phyloP scores from a whole-genome alignment of 2,888 invertebrate species.

The Eupelmus urozonus region DNA sequence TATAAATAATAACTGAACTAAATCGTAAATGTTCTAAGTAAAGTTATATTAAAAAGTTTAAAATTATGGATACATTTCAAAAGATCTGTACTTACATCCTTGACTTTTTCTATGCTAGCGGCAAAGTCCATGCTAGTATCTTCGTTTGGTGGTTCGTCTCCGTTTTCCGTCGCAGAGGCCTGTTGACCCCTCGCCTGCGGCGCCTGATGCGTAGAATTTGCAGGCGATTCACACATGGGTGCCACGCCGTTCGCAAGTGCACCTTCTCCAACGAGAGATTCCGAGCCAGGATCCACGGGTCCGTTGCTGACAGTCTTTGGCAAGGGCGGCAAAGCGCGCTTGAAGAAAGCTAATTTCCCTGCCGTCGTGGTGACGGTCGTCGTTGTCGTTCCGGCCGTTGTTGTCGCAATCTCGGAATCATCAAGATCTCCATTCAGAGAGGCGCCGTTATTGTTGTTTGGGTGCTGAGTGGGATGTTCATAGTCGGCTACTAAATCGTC shows the following conservation, averaged over 20 bases:
- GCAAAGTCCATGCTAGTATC: slow-evolving; percentile 88
- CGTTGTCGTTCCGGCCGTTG: slow-evolving; percentile 66
- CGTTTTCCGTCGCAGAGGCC: slow-evolving; percentile 20
- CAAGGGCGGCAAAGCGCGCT: slow-evolving; percentile 84
- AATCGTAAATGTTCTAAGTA: too few species aligned
- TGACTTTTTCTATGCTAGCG: slow-evolving; percentile 94
- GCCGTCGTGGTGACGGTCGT: slow-evolving; percentile 73
- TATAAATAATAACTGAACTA: too few species aligned
- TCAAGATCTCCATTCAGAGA: slow-evolving; percentile 60
- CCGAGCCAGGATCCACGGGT: slow-evolving; percentile 69
- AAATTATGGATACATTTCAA: too few species aligned
- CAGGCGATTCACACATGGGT: slow-evolving; percentile 72
- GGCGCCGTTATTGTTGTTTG: slow-evolving; percentile 70
- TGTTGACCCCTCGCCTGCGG: slow-evolving; percentile 65
- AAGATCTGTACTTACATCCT: slow-evolving; percentile 92
- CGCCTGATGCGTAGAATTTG: slow-evolving; percentile 62
- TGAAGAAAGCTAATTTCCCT: slow-evolving; percentile 80
- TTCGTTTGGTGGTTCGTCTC: slow-evolving; percentile 69
- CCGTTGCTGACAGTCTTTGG: slow-evolving; percentile 78
- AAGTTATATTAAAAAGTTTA: not conserved
- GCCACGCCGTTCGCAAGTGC: slow-evolving; percentile 75
- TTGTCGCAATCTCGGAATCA: slow-evolving; percentile 56
- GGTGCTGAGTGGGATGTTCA: slow-evolving; percentile 64
- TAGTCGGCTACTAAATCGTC: slow-evolving; percentile 58
- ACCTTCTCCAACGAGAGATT: slow-evolving; percentile 61